Evolutionary conservation across 2,797 vertebrate genomes (phyloP).

Genomic region (Microctenopoma steveboyesi): DNA sequence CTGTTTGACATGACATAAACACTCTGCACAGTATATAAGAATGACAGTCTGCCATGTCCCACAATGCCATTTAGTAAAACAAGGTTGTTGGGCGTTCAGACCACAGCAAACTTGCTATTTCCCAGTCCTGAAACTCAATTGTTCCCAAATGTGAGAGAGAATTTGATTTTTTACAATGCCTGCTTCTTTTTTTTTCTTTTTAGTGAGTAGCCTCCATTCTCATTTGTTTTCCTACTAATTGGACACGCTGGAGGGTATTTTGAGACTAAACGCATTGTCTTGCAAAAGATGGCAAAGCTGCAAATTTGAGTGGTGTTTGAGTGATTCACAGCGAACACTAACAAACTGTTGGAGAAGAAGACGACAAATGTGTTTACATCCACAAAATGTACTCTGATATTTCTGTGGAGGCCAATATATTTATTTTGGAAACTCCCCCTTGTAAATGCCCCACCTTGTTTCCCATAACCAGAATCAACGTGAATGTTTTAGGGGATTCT

Average conservation of each 20-base stretch:
- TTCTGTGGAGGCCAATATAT: slow-evolving; percentile 45
- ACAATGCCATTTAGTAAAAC: slow-evolving; percentile 56
- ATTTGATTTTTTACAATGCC: slow-evolving; percentile 41
- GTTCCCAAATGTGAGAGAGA: slow-evolving; percentile 60
- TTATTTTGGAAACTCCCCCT: slow-evolving; percentile 48
- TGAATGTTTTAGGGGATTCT: background rate
- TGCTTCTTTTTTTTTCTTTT: slow-evolving; percentile 3
- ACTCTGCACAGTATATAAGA: slow-evolving; percentile 32
- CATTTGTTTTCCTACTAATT: slow-evolving; percentile 32
- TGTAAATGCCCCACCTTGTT: slow-evolving; percentile 41
- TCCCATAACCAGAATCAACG: slow-evolving; percentile 34
- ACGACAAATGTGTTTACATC: slow-evolving; percentile 45
- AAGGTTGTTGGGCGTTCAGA: slow-evolving; percentile 64
- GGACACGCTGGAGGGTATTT: background rate
- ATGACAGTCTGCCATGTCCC: slow-evolving; percentile 46
- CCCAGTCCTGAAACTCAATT: slow-evolving; percentile 53
- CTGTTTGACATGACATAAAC: slow-evolving; percentile 52
- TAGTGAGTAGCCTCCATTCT: slow-evolving; percentile 16
- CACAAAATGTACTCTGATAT: slow-evolving; percentile 37
- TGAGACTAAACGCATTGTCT: slow-evolving; percentile 31
- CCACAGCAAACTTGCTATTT: slow-evolving; percentile 48
- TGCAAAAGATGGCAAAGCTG: slow-evolving; percentile 38
- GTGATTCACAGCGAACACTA: slow-evolving; percentile 35
- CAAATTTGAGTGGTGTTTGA: slow-evolving; percentile 40
- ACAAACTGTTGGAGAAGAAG: slow-evolving; percentile 42